phyloP scores from a whole-genome alignment of 2,888 invertebrate species.

The Acanthococcus lagerstroemiae region DNA sequence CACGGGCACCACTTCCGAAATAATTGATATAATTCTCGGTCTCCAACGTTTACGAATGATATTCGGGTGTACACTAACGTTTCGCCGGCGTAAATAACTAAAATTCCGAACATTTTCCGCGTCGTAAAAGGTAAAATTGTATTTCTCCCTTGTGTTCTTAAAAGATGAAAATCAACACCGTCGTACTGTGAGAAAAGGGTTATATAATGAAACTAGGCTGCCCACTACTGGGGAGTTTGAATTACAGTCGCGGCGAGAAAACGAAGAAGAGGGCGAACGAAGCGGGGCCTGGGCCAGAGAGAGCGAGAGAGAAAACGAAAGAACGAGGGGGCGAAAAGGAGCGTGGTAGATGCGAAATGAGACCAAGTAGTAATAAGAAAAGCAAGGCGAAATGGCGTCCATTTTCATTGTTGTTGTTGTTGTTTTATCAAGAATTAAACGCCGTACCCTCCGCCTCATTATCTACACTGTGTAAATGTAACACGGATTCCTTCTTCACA shows the following conservation, averaged over 20 bases:
- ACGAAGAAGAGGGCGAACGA: background rate
- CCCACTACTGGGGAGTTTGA: constrained; percentile 24
- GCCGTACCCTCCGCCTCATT: constrained; percentile 4
- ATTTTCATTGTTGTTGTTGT: constrained; percentile 27
- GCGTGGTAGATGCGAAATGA: constrained; percentile 11
- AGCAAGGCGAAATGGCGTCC: constrained; percentile 30
- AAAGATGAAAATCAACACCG: constrained; percentile 29
- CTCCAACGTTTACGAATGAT: constrained; percentile 16
- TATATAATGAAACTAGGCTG: constrained; percentile 28
- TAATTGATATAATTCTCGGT: no score
- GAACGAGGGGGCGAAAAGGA: background rate
- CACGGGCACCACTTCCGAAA: no score
- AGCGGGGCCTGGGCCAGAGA: no score
- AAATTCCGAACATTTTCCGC: constrained; percentile 27
- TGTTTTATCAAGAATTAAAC: constrained; percentile 26
- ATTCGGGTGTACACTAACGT: constrained; percentile 7
- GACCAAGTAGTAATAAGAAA: constrained; percentile 28
- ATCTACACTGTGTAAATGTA: no score
- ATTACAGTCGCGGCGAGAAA: constrained; percentile 17
- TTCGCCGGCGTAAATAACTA: constrained; percentile 19
- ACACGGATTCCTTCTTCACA: background rate
- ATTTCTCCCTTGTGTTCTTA: constrained; percentile 29
- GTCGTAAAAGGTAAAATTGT: constrained; percentile 29
- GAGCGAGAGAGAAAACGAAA: background rate
- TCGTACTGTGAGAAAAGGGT: constrained; percentile 17